Conservation (phyloP, 1,140 invertebrate species). For the Calliphora vicina region DNA sequence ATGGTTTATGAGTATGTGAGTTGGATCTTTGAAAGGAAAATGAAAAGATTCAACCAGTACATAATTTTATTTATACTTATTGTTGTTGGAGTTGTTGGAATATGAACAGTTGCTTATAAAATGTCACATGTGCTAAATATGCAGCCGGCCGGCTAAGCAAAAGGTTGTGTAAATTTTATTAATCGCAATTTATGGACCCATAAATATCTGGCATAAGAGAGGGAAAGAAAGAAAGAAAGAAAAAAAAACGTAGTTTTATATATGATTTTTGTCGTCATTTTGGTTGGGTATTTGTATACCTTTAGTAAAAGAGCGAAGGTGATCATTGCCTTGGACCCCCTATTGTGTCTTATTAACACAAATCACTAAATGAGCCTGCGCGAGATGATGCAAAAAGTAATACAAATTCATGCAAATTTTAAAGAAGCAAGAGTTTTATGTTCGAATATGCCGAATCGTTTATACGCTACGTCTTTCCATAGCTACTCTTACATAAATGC, state of each 20-base stretch:
- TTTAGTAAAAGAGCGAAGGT: neutral
- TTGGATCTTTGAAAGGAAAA: neutral
- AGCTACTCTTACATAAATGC: too few species aligned
- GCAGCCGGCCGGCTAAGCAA: conserved; percentile 26
- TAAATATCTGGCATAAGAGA: conserved; percentile 34
- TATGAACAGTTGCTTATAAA: conserved; percentile 27
- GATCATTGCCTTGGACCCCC: conserved; percentile 33
- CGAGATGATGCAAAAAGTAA: neutral
- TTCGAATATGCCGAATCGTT: too few species aligned
- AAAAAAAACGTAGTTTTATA: neutral
- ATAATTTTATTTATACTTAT: neutral
- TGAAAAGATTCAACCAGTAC: neutral
- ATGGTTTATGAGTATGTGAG: neutral
- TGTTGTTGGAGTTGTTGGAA: neutral
- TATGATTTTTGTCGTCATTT: conserved; percentile 20
- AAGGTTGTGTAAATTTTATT: conserved; percentile 41
- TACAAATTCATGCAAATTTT: too few species aligned
- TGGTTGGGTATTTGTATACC: neutral
- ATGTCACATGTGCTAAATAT: conserved; percentile 34
- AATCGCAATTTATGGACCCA: conserved; percentile 40
- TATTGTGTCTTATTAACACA: conserved; percentile 40
- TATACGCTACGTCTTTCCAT: too few species aligned
- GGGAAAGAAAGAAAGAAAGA: neutral
- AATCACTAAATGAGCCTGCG: conserved; percentile 33
- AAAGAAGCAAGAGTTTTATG: too few species aligned